Percentiles rank a stretch among this genome's conserved stretches.
phyloP scores from a whole-genome alignment of 1,140 invertebrate genomes.

The Drosophila triauraria region DNA sequence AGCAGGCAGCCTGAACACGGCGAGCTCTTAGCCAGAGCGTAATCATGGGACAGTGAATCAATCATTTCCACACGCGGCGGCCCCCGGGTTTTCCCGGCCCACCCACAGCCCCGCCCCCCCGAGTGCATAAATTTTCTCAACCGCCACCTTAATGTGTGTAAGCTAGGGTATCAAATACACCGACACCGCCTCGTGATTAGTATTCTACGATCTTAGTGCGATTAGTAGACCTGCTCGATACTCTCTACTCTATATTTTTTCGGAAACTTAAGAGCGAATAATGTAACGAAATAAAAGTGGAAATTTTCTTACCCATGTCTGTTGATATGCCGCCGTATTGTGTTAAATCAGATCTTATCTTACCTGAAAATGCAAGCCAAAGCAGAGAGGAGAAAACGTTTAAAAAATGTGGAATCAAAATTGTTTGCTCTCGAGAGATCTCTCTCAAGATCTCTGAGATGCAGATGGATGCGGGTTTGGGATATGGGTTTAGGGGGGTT shows the following conservation, averaged over 20 bases:
- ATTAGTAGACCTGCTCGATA: constrained; percentile 45
- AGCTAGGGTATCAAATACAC: constrained; percentile 37
- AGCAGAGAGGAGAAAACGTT: constrained; percentile 72
- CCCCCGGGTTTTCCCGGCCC: constrained; percentile 52
- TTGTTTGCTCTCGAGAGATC: constrained; percentile 52
- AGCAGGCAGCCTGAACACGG: constrained; percentile 44
- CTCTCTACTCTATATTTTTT: constrained; percentile 22
- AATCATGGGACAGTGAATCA: constrained; percentile 67
- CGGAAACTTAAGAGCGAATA: constrained; percentile 44
- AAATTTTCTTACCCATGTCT: constrained; percentile 85
- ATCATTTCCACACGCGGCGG: constrained; percentile 72
- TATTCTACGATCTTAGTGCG: constrained; percentile 8
- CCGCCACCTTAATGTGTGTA: constrained; percentile 14
- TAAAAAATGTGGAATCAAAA: constrained; percentile 73
- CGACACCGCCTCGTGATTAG: constrained; percentile 26
- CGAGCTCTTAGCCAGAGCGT: constrained; percentile 44
- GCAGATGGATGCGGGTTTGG: constrained; percentile 16
- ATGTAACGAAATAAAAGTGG: constrained; percentile 74
- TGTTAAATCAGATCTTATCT: constrained; percentile 85
- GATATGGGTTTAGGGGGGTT: neutral
- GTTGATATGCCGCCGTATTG: constrained; percentile 85
- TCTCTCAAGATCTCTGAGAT: constrained; percentile 11
- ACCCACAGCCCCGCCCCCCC: constrained; percentile 36
- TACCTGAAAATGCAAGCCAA: constrained; percentile 77
- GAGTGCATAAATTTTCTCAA: constrained; percentile 27